These are phyloP conservation scores for Empis livida DNA, from an alignment of 2,888 invertebrate genomes.

Conservation along the genomic window DNA sequence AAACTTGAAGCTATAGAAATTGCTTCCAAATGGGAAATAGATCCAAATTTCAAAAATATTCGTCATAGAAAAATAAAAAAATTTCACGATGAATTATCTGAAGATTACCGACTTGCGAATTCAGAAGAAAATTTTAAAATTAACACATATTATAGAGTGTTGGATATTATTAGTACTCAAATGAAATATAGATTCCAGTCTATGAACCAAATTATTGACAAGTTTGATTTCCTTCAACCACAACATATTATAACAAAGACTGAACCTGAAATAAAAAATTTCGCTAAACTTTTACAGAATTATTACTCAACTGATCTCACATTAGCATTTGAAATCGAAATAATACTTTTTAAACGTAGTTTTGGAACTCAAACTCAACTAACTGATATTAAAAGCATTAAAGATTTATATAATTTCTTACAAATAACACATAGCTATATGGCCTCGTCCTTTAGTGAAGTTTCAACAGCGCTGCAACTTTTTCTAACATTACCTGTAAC, in stretches of 20 bases:
- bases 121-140: background rate
- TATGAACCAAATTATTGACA: background rate
- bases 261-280: background rate
- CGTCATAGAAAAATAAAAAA: background rate
- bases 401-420: background rate
- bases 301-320: background rate
- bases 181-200: background rate
- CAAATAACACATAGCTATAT: constrained; percentile 1
- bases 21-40: background rate
- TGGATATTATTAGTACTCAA: background rate
- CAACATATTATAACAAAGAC: background rate
- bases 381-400: background rate
- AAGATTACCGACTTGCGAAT: background rate
- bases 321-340: constrained; percentile 1
- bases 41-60: background rate
- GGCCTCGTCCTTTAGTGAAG: constrained; percentile 3
- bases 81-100: background rate
- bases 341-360: constrained; percentile 1
- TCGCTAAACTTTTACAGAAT: background rate
- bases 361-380: constrained; percentile 1
- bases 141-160: background rate
- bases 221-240: background rate
- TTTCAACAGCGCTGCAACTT: constrained; percentile 2
- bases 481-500: constrained; percentile 3
- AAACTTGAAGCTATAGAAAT: background rate